Base-by-base conservation (phyloP, 2,113 vertebrate genomes). In the Dascyllus trimaculatus region DNA sequence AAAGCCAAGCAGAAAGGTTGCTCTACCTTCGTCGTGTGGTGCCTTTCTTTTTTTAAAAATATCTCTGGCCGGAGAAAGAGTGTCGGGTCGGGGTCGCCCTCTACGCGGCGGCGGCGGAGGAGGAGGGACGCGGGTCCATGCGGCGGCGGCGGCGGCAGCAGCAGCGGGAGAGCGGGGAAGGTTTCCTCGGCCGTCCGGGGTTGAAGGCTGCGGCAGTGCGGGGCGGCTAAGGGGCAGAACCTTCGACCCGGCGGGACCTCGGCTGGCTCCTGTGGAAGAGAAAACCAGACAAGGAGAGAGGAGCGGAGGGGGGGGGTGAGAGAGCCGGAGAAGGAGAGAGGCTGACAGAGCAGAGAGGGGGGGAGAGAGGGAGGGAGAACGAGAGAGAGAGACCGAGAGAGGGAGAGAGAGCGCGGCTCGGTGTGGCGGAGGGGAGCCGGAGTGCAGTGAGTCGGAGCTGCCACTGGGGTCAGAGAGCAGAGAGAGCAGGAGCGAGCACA, bases 401-500 rank as follows among this genome's bases (percentile, higher is more conserved):
- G 83, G 61, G 91, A 88, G 84, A 85, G 90, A 85, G 82, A 85
- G 85, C 74, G 81, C 32, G 90, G 71, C 83, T 84, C 87, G 82
- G 78, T 88, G 24, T 84, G 92, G 85, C 87, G 87, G 88, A 89
- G 87, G 78, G 80, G 88, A 82, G 87, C 78, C 84, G 89, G 85
- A 91, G 95, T 95, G 96, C 93, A 97, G 95, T 96, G 96, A 96
- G 93, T 93, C 93, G 94, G 95, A 92, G 96, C 94, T 95, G 95
- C 96, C 96, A 95, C 96, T 96, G 96, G 96, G 96, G 96, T 96
- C 97, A 95, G 95, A 96, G 96, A 97, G 96, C 95, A 96, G 75
- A 69, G 74, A 86, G 90, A 89, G 90, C 89, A 92, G 85, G 78
- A 88, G 84, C 89, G 88, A 93, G 95, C 96, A 95, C 95, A 95